A percentile compares a stretch with the other conserved stretches of the same genome.
Evolutionary conservation across 2,888 invertebrate species (phyloP).

Genomic region (Amblyjoppa proteus): DNA sequence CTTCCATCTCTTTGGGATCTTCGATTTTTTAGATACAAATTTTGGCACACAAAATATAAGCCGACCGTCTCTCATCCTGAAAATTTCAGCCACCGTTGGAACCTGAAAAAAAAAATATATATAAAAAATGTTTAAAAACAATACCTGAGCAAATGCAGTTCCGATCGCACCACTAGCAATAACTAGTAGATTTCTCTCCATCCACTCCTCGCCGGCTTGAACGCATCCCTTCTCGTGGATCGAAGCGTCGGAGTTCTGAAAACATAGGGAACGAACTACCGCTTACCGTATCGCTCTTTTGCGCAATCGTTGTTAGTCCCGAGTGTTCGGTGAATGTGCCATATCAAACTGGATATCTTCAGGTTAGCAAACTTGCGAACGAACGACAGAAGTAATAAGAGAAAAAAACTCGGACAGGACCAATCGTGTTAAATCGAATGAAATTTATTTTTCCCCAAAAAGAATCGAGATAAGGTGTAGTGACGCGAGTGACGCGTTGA

Average conservation of each 20-base stretch:
- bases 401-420: background rate
- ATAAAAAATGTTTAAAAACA: constrained; percentile 21
- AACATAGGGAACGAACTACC: constrained; percentile 75
- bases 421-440: background rate
- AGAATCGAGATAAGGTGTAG: background rate
- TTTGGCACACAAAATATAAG: background rate
- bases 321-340: constrained; percentile 40
- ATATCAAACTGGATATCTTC: background rate
- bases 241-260: constrained; percentile 91
- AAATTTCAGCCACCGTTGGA: background rate
- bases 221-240: constrained; percentile 98
- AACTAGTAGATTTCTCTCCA: constrained; percentile 96
- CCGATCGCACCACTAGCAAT: constrained; percentile 96
- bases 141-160: constrained; percentile 97
- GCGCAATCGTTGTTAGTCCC: constrained; percentile 60
- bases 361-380: background rate
- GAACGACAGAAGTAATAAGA: background rate
- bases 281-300: constrained; percentile 73
- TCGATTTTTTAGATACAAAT: background rate
- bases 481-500: constrained; percentile 8
- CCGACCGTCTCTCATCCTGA: background rate
- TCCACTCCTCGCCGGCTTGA: constrained; percentile 97
- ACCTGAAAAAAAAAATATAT: background rate
- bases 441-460: constrained; percentile 2
- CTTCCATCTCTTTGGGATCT: background rate